phyloP scores from a whole-genome alignment of 2,113 vertebrate species.

The Macrotus californicus region DNA sequence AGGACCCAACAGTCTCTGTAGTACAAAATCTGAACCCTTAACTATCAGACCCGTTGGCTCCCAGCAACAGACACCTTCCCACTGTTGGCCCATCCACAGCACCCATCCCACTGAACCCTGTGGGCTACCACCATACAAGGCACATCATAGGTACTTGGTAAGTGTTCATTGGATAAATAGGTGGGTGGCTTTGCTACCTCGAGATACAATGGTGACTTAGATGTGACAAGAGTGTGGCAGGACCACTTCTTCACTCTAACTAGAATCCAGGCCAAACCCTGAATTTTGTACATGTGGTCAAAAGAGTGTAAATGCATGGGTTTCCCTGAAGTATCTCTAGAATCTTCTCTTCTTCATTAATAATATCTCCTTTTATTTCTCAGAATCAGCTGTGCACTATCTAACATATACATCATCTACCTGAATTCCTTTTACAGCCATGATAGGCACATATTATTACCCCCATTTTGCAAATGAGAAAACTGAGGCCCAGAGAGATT shows the following conservation, averaged over 20 bases:
- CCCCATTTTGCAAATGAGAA: background rate
- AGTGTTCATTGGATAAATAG: background rate
- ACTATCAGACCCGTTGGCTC: background rate
- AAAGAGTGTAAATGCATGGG: background rate
- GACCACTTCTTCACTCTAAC: background rate
- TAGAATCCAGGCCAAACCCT: background rate
- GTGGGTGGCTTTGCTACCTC: background rate
- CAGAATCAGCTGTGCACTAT: background rate
- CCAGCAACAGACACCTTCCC: background rate
- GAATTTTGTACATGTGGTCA: background rate
- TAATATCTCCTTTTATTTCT: background rate
- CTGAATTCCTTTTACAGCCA: background rate
- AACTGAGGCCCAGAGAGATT: background rate
- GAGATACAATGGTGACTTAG: background rate
- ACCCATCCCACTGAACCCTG: no score
- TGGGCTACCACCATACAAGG: background rate
- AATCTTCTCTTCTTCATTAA: background rate
- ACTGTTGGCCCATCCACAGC: accelerated
- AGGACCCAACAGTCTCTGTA: background rate
- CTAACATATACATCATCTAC: background rate
- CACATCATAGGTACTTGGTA: background rate
- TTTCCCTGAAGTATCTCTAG: background rate
- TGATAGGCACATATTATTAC: accelerated
- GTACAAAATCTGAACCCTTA: background rate
- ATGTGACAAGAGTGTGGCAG: accelerated